Base-by-base conservation (phyloP, 2,113 vertebrate genomes). In the Macrotis lagotis region DNA sequence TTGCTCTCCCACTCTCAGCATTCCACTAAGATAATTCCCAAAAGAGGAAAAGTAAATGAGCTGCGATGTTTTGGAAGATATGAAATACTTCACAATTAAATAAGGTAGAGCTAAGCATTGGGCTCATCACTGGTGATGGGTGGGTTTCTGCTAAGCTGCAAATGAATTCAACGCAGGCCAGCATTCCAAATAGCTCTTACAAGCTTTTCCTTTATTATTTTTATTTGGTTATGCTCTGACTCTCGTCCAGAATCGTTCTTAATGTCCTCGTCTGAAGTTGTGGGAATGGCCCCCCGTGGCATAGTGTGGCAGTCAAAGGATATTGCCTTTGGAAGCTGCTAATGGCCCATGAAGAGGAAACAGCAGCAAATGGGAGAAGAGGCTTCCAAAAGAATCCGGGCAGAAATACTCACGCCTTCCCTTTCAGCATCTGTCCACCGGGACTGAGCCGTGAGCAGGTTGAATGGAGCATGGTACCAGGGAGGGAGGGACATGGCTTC, bases 161-260 rank as follows among this genome's bases (percentile, higher is more conserved):
- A 98, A 99, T 98, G 98, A 98, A 98, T 98, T 99, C 98, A 98
- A 98, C 97, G 25, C 51, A 94, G 98, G 98, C 98, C 98, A 98
- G 97, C 97, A 96, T 98, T 98, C 98, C 98, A 98, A 98, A 99
- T 98, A 98, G 98, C 98, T 98, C 98, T 98, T 98, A 94, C 98
- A 98, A 98, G 98, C 97, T 98, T 98, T 96, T 98, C 93, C 96
- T 99, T 98, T 98, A 99, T 99, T 98, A 99, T 99, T 99, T 98
- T 98, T 98, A 98, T 98, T 98, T 98, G 97, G 98, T 99, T 98
- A 98, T 98, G 98, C 98, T 98, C 98, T 98, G 98, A 98, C 98
- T 98, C 98, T 97, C 98, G 98, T 99, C 98, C 98, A 99, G 98
- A 98, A 98, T 98, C 96, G 95, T 98, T 98, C 98, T 98, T 99